Evolutionary conservation across 2,113 vertebrate species (phyloP).

Genomic region (Monarcha castaneiventris): DNA sequence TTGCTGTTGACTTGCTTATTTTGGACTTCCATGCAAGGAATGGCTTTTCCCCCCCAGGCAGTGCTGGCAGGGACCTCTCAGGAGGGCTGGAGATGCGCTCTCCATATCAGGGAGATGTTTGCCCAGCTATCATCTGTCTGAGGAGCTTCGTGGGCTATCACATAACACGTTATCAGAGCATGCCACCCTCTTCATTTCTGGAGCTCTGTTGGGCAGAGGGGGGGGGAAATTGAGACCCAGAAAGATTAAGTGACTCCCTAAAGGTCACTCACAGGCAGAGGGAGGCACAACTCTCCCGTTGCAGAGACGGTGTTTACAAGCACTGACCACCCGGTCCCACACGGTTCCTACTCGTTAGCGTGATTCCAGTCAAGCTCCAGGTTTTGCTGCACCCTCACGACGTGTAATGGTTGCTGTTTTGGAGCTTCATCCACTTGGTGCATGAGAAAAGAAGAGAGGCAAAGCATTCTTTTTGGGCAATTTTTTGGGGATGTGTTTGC

Average conservation of each 20-base stretch:
- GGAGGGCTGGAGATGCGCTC: background rate
- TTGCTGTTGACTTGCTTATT: constrained; percentile 1
- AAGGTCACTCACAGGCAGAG: constrained; percentile 50
- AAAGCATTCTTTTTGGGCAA: background rate
- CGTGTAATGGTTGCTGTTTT: background rate
- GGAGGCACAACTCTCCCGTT: background rate
- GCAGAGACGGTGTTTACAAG: constrained; percentile 32
- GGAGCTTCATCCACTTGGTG: background rate
- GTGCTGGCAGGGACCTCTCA: background rate
- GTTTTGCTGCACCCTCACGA: background rate
- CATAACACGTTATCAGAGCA: constrained; percentile 44
- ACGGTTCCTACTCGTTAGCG: background rate
- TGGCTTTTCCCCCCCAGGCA: background rate
- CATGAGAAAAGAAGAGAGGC: accelerated
- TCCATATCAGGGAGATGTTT: constrained; percentile 52
- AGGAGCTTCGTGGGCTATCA: constrained; percentile 43
- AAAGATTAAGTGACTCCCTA: constrained; percentile 59
- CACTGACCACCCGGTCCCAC: background rate
- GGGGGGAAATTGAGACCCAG: constrained; percentile 37
- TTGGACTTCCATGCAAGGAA: constrained; percentile 32
- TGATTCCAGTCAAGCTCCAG: background rate
- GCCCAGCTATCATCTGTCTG: constrained; percentile 65
- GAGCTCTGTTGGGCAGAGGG: background rate
- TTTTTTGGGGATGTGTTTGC: background rate
- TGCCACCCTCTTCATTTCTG: constrained; percentile 44